Evolutionary conservation across 2,113 vertebrate species (phyloP).

Genomic region (Brachypteracias leptosomus): DNA sequence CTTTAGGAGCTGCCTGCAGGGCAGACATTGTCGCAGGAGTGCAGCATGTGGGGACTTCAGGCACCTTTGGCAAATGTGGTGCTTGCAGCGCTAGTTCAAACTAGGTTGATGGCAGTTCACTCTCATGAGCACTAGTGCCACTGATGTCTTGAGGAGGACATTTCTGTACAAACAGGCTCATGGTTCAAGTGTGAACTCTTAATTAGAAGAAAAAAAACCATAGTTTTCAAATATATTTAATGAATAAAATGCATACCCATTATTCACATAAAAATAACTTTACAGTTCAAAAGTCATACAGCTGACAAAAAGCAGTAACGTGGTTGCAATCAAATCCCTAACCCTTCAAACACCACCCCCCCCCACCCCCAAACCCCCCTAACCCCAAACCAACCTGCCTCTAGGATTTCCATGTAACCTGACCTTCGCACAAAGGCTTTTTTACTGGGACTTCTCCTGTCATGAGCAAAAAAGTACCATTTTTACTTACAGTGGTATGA

Average conservation of each 20-base stretch:
- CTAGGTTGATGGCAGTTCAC: neutral
- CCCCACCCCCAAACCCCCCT: neutral
- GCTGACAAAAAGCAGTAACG: conserved; percentile 8
- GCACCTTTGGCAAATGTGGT: neutral
- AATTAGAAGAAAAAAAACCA: neutral
- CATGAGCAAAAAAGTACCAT: neutral
- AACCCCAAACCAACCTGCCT: neutral
- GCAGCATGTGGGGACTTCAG: neutral
- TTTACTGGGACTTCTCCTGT: neutral
- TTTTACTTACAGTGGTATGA: neutral
- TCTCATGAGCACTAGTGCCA: neutral
- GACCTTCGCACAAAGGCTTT: neutral
- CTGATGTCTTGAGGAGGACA: neutral
- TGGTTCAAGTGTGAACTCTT: neutral
- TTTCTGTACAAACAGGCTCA: neutral
- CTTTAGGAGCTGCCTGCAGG: neutral
- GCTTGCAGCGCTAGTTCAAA: neutral
- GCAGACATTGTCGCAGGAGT: neutral
- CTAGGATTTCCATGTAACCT: neutral
- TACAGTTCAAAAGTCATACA: conserved; percentile 27
- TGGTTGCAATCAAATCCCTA: neutral
- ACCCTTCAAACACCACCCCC: neutral
- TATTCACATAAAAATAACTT: conserved; percentile 55
- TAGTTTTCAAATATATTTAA: conserved; percentile 65
- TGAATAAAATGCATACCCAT: conserved; percentile 54